phyloP scores from a whole-genome alignment of 2,113 vertebrate genomes.

The Forbesichthys papilliferus region DNA sequence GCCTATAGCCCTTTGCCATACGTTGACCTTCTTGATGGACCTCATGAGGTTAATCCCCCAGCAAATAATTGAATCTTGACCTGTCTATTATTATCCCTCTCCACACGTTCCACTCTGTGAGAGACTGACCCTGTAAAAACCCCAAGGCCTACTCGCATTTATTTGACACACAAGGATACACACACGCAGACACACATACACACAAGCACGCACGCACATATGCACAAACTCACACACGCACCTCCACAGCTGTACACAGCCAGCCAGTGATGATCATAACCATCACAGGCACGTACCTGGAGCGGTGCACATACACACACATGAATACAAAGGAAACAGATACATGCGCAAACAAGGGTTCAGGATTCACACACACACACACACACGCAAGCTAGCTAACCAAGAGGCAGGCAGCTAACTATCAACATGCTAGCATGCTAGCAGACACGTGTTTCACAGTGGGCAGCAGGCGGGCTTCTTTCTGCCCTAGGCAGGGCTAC shows the following conservation, averaged over 20 bases:
- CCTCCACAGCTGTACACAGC: neutral
- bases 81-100: conserved; percentile 64
- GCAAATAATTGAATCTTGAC: conserved; percentile 72
- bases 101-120: conserved; percentile 24
- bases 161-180: neutral
- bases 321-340: no score
- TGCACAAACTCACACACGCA: neutral
- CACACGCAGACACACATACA: neutral
- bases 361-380: no score
- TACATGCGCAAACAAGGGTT: no score
- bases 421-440: no score
- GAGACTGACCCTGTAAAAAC: conserved; percentile 58
- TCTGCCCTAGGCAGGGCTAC: no score
- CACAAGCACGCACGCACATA: neutral
- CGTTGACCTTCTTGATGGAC: conserved; percentile 60
- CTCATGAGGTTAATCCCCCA: conserved; percentile 67
- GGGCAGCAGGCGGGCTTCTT: no score
- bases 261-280: neutral
- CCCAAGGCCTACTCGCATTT: conserved; percentile 44
- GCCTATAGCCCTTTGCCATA: conserved; percentile 27
- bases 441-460: no score
- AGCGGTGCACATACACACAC: no score
- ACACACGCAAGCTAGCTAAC: no score
- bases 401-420: no score
- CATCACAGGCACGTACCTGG: no score